These are phyloP conservation scores for Dugesia japonica DNA, from an alignment of 2,888 invertebrate species.

Conservation along the genomic window DNA sequence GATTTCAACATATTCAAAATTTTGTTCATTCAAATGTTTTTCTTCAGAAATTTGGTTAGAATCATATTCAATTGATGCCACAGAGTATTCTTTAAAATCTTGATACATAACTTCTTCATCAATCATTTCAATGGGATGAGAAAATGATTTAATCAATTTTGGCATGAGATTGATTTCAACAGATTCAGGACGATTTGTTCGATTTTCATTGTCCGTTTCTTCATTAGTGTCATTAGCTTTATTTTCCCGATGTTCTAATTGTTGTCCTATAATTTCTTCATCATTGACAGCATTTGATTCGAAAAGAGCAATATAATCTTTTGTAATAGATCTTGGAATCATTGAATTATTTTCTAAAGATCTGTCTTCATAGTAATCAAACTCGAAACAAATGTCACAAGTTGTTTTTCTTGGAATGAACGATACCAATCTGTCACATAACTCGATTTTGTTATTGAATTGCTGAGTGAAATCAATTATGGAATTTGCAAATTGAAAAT, in stretches of 20 bases:
- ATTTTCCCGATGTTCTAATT: background rate
- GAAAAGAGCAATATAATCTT: background rate
- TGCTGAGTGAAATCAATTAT: no score
- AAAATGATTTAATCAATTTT: background rate
- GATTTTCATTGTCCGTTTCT: background rate
- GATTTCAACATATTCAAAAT: background rate
- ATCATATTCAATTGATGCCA: background rate
- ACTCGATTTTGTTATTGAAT: no score
- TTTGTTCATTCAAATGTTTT: background rate
- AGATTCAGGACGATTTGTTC: background rate
- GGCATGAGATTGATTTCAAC: background rate
- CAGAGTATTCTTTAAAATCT: background rate
- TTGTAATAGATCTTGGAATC: background rate
- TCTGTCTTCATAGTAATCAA: background rate
- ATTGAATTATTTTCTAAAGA: background rate
- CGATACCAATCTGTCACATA: background rate
- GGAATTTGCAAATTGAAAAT: background rate
- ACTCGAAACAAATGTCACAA: background rate
- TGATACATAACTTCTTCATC: background rate
- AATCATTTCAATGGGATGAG: background rate
- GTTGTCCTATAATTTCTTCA: no score
- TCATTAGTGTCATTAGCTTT: background rate
- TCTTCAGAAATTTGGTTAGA: background rate
- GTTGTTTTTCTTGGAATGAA: background rate
- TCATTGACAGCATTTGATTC: background rate